Percentiles rank a stretch among this genome's conserved stretches.
Conservation (phyloP, 2,888 invertebrate genomes). For the Saturnia japonica region DNA sequence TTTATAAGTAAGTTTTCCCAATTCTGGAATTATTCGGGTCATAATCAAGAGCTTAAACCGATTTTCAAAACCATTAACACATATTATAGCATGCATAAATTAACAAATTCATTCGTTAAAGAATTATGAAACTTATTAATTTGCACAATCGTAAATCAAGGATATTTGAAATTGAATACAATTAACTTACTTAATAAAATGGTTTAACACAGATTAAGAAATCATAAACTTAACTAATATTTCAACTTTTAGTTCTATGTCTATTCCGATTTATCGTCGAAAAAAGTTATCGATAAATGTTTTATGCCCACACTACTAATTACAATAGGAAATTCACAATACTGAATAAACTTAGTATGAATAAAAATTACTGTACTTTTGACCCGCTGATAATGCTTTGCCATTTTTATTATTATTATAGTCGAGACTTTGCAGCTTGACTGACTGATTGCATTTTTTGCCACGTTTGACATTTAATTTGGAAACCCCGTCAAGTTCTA, state of each 20-base stretch:
- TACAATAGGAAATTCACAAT: slow-evolving; percentile 4
- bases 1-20: neutral
- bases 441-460: slow-evolving; percentile 23
- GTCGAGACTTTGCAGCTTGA: slow-evolving; percentile 14
- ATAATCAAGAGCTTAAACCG: neutral
- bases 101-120: too few species aligned
- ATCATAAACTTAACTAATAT: neutral
- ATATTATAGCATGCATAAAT: too few species aligned
- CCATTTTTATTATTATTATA: slow-evolving; percentile 21
- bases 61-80: too few species aligned
- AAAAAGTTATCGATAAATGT: neutral
- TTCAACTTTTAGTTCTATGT: neutral
- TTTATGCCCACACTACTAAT: neutral
- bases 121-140: too few species aligned
- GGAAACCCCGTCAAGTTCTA: slow-evolving; percentile 15
- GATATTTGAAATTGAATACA: too few species aligned
- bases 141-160: too few species aligned
- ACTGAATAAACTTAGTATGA: slow-evolving; percentile 2
- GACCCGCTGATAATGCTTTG: slow-evolving; percentile 8
- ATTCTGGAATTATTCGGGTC: neutral
- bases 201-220: neutral
- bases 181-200: too few species aligned
- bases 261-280: too few species aligned
- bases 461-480: slow-evolving; percentile 23
- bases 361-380: neutral